These are phyloP conservation scores for Struthio camelus DNA, from an alignment of 2,113 vertebrate species.

Conservation along the genomic window DNA sequence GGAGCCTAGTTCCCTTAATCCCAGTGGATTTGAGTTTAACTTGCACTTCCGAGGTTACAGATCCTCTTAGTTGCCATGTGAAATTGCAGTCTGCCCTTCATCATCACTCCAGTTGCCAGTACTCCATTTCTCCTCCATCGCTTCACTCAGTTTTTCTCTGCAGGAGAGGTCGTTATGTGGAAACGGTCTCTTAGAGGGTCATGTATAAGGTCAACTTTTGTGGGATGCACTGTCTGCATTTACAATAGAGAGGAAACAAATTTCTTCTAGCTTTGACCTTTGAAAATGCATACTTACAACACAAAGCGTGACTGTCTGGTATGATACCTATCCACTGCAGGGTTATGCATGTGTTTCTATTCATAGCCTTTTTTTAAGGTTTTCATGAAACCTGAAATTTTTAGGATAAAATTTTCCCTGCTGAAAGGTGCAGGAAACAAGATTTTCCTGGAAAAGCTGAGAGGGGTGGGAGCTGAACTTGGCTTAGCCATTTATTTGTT, in stretches of 20 bases:
- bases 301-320: neutral
- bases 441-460: neutral
- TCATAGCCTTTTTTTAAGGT: neutral
- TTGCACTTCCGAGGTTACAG: slow-evolving; percentile 19
- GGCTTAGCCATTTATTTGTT: neutral
- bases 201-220: neutral
- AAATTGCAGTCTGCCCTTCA: slow-evolving; percentile 17
- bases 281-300: neutral
- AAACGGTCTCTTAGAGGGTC: neutral
- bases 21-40: slow-evolving; percentile 49
- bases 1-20: slow-evolving; percentile 5
- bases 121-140: slow-evolving; percentile 12
- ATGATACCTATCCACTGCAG: neutral
- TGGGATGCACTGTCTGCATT: neutral
- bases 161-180: neutral
- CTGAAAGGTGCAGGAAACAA: neutral
- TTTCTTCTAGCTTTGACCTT: neutral
- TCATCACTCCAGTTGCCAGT: neutral
- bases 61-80: slow-evolving; percentile 30
- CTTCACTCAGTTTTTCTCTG: neutral
- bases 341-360: neutral
- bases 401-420: neutral
- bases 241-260: neutral
- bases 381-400: neutral
- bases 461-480: neutral